A percentile compares a stretch with the other conserved stretches of the same genome.
phyloP scores from a whole-genome alignment of 2,888 invertebrate genomes.

The Hemithea aestivaria region DNA sequence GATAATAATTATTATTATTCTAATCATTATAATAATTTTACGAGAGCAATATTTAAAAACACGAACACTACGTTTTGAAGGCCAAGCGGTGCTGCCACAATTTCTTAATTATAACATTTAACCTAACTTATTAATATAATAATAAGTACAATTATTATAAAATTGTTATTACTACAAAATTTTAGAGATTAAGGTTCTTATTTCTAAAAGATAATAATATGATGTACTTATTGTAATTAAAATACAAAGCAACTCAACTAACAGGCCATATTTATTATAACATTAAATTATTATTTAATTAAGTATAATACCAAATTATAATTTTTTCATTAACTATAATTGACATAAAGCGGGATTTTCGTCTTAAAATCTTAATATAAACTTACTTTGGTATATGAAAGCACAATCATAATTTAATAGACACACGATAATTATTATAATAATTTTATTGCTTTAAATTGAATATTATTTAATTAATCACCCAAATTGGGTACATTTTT shows the following conservation, averaged over 20 bases:
- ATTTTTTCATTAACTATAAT: conserved; percentile 65
- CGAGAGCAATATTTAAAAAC: conserved; percentile 50
- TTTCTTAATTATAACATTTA: conserved; percentile 30
- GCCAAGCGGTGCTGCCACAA: conserved; percentile 79
- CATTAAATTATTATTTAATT: conserved; percentile 41
- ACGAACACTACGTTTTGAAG: conserved; percentile 68
- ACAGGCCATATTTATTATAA: conserved; percentile 42
- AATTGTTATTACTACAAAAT: too few species aligned
- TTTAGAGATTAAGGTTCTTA: too few species aligned
- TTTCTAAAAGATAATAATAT: too few species aligned
- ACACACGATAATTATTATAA: not conserved
- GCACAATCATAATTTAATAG: conserved; percentile 14
- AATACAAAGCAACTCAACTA: conserved; percentile 23
- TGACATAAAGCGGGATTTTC: conserved; percentile 69
- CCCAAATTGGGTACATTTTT: too few species aligned
- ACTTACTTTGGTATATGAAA: conserved; percentile 52
- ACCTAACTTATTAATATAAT: too few species aligned
- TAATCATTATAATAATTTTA: conserved; percentile 32
- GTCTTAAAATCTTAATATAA: conserved; percentile 35
- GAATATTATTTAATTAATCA: too few species aligned
- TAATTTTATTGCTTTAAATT: conserved; percentile 19
- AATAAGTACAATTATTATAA: too few species aligned
- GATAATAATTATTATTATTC: conserved; percentile 37
- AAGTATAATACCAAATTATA: conserved; percentile 52
- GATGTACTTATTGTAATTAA: conserved; percentile 11